Conservation (phyloP, 2,797 vertebrate genomes). For the Cottoperca gobio region DNA sequence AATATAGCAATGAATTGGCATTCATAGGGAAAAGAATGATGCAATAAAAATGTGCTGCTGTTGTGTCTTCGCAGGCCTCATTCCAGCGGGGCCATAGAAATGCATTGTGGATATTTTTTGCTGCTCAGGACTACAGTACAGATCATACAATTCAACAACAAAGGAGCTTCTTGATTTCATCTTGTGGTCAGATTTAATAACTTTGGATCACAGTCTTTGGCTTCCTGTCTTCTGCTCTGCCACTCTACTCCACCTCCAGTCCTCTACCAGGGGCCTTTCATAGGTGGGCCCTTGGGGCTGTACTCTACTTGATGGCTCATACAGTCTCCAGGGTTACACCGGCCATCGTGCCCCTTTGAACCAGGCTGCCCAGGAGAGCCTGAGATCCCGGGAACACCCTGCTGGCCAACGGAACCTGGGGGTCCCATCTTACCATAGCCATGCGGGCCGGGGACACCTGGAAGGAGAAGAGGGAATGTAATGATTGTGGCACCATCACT, state of each 20-base stretch:
- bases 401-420: slow-evolving; percentile 92
- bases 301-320: slow-evolving; percentile 91
- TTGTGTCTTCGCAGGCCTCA: slow-evolving; percentile 48
- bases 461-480: not conserved
- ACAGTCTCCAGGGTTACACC: slow-evolving; percentile 94
- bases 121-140: slow-evolving; percentile 30
- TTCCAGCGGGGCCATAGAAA: slow-evolving; percentile 49
- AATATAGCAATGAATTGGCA: slow-evolving; percentile 35
- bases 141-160: slow-evolving; percentile 42
- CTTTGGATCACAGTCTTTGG: slow-evolving; percentile 57
- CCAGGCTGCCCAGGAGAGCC: slow-evolving; percentile 88
- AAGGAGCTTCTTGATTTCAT: slow-evolving; percentile 50
- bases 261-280: slow-evolving; percentile 91
- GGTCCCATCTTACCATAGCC: slow-evolving; percentile 95
- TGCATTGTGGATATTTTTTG: slow-evolving; percentile 30
- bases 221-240: slow-evolving; percentile 41
- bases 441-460: slow-evolving; percentile 92
- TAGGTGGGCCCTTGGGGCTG: slow-evolving; percentile 86
- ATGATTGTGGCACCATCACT: not conserved
- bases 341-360: slow-evolving; percentile 89
- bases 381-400: slow-evolving; percentile 94
- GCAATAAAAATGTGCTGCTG: slow-evolving; percentile 50
- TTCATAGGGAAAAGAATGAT: slow-evolving; percentile 37
- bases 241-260: slow-evolving; percentile 12
- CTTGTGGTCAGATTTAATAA: slow-evolving; percentile 46